Evolutionary conservation across 1,140 invertebrate genomes (phyloP).

Genomic region (Luehdorfia chinensis): DNA sequence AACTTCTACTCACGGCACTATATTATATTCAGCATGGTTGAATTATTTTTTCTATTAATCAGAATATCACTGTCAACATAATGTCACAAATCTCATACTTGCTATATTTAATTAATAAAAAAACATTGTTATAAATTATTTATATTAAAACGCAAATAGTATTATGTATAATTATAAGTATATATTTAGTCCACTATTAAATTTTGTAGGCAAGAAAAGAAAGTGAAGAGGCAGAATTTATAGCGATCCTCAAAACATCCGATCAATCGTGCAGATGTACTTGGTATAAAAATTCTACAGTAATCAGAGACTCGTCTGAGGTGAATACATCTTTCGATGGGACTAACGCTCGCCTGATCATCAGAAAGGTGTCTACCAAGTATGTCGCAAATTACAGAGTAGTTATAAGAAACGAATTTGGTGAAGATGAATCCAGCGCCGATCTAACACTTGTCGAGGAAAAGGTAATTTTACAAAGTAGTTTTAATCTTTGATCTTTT

Average conservation of each 20-base stretch:
- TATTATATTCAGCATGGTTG: too few relatives aligned
- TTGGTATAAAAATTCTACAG: constrained; percentile 90
- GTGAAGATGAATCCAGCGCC: constrained; percentile 88
- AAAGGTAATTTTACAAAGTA: constrained; percentile 46
- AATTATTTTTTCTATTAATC: too few relatives aligned
- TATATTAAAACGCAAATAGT: too few relatives aligned
- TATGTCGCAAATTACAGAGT: constrained; percentile 87
- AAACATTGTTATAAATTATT: too few relatives aligned
- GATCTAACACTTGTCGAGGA: constrained; percentile 83
- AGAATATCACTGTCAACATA: too few relatives aligned
- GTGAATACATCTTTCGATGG: constrained; percentile 88
- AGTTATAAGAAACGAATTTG: constrained; percentile 88
- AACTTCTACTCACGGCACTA: too few relatives aligned
- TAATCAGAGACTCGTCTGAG: constrained; percentile 84
- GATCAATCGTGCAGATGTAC: constrained; percentile 88
- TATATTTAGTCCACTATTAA: too few relatives aligned
- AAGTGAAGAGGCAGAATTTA: constrained; percentile 87
- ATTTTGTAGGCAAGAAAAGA: constrained; percentile 76
- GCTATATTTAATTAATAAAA: too few relatives aligned
- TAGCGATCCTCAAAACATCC: constrained; percentile 82
- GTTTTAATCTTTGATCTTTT: neutral
- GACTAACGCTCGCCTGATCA: constrained; percentile 85
- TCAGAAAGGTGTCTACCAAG: constrained; percentile 83
- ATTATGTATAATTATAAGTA: neutral
- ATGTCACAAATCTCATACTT: too few relatives aligned